phyloP scores from a whole-genome alignment of 2,797 vertebrate genomes.

The Mormyrops attenuatus region DNA sequence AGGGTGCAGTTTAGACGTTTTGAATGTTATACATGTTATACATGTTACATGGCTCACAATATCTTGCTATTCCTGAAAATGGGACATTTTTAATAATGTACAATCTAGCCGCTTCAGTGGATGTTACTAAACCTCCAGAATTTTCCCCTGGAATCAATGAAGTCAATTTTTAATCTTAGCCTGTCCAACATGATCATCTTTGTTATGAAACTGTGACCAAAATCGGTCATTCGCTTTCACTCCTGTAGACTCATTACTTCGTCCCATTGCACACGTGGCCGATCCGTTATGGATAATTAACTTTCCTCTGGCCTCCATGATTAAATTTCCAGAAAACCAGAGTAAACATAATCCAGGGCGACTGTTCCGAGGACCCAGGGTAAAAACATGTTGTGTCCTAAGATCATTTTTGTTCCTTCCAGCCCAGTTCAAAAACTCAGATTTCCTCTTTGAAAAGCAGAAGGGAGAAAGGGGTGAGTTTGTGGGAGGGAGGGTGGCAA shows the following conservation, averaged over 20 bases:
- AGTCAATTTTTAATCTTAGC: background rate
- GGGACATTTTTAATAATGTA: background rate
- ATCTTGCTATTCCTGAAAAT: background rate
- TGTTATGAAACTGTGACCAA: background rate
- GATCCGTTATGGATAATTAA: background rate
- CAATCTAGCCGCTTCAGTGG: background rate
- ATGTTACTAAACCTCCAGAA: background rate
- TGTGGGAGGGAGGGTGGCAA: background rate
- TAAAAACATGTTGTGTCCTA: background rate
- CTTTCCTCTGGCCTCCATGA: background rate
- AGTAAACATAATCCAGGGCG: background rate
- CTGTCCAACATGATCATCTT: background rate
- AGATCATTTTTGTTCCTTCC: background rate
- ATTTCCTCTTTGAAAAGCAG: background rate
- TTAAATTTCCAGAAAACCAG: background rate
- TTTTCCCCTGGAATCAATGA: background rate
- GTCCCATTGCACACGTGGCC: background rate
- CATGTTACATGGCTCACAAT: background rate
- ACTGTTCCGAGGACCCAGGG: background rate
- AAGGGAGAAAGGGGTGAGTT: background rate
- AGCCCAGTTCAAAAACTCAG: background rate
- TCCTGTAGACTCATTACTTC: background rate
- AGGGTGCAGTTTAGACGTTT: background rate
- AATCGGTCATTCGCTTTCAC: background rate
- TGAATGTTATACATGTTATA: background rate